Evolutionary conservation across 2,888 invertebrate species (phyloP), one percentile per base, ranked within the genome.

Genomic region (Pollenia angustigena): DNA sequence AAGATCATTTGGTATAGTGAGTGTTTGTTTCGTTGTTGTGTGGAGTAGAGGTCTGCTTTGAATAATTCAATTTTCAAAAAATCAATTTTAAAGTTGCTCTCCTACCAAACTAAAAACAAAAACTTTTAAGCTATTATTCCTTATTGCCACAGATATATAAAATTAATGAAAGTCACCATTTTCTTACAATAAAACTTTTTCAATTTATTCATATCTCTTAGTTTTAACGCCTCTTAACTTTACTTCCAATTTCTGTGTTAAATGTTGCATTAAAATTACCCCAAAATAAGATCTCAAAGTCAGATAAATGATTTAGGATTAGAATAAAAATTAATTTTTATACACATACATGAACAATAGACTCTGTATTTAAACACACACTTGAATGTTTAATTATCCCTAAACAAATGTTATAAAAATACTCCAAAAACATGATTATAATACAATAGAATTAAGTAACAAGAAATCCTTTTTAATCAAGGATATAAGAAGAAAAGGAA

Each of bases 311-410:
- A 12, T 74, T 64, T 68, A 74, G 58, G 66, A 74, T 80, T 62
- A 68, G 18, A 50, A 32, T 32, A 58, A 18, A 79, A 71, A 71
- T 71, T 79, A 60, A 58, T 71, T 16, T 52, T 40, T 52, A 68
- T 0, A 52, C 11, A 48, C 42, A n/a, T 48, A 60, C n/a, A 75
- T n/a, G 48, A 16, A 44, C 10, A 18, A 32, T 32, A 32, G 32
- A 32, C 32, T 46, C 46, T 16, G 10, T 52, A 6, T 40, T 2
- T 10, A 44, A 2, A 3, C 42, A 81, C 32, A 56, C 16, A 62
- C 64, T 64, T 10, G 11, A 58, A 75, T 69, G 68, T 71, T 76
- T 76, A 86, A 86, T 86, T 86, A 69, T 68, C 66, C 78, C 54
- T 78, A 52, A 76, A 54, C 52, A 18, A 74, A 80, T 23, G 40